Evolutionary conservation across 2,113 vertebrate species (phyloP), one percentile per base, ranked within the genome.

Genomic region (Chloropsis cyanopogon): DNA sequence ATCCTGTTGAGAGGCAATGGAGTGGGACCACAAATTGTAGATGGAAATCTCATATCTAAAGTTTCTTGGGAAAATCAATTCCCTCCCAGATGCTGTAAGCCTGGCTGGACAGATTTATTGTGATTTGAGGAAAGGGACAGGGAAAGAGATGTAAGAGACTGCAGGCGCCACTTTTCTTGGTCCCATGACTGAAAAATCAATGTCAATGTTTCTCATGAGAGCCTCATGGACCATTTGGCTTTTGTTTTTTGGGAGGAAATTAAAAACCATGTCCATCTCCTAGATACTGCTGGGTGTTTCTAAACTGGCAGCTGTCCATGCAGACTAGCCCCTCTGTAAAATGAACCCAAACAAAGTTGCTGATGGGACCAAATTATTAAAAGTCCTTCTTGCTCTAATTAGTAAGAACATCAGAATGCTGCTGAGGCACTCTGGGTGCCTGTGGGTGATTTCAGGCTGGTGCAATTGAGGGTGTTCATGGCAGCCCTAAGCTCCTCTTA

Each of bases 51-150:
- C 56, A 52, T 52, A 21, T 88, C 42, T 83, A 24, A 86, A 25
- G 28, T 82, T 91, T 86, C 56, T 86, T 44, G 82, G 63, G 77
- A 92, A 93, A 93, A 61, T 39, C 64, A 60, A 52, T 87, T 90
- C 91, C 77, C 54, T 90, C 90, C 76, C 88, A 94, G 82, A 37
- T 87, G 28, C 56, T 96, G 93, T 92, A 91, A 94, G 93, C 60
- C 57, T 79, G 81, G 33, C 57, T 89, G 85, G 80, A 84, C 54
- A 87, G 90, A 96, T 94, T 95, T 80, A 84, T 82, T 90, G 56
- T 86, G 86, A 88, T 95, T 72, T 96, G 88, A 88, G 69, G 65
- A 76, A 81, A 88, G 52, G 63, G 82, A 90, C 22, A 46, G 50
- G 63, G 75, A 14, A 73, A 68, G 56, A 88, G 16, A 83, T 81